These are phyloP conservation scores for Nyctereutes procyonoides DNA, from an alignment of 2,113 vertebrate species.

Conservation along the genomic window DNA sequence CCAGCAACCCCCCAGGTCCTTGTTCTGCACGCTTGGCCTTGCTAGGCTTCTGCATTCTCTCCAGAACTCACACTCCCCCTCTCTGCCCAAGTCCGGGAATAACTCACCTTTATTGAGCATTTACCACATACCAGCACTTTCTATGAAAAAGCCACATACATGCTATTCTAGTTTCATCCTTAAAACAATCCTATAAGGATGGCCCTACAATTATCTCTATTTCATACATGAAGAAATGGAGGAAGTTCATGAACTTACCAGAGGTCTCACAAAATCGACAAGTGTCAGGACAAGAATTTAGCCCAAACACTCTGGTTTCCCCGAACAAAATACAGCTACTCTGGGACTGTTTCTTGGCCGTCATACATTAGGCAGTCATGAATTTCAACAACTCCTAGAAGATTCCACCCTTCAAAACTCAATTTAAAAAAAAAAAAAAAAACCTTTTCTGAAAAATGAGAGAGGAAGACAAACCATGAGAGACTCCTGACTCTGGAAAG, in stretches of 20 bases:
- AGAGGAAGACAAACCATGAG: no score
- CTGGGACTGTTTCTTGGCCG: not conserved
- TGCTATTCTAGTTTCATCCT: not conserved
- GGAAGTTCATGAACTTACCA: not conserved
- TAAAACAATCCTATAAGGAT: not conserved
- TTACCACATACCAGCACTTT: not conserved
- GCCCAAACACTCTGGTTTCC: not conserved
- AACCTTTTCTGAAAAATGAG: not conserved
- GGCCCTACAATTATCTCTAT: not conserved
- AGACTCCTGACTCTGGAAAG: no score
- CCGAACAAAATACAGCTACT: not conserved
- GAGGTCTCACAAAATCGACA: not conserved
- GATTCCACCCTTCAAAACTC: not conserved
- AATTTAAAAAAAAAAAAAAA: not conserved
- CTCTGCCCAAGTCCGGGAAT: not conserved
- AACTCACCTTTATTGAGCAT: not conserved
- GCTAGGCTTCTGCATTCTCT: not conserved
- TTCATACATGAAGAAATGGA: not conserved
- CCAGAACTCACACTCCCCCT: not conserved
- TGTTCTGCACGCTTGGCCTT: not conserved
- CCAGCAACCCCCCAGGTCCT: not conserved
- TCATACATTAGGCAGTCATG: not conserved
- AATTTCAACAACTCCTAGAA: not conserved
- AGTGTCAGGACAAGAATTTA: not conserved
- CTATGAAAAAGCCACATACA: not conserved